phyloP scores from a whole-genome alignment of 2,888 invertebrate species.

The Cataglyphis rosenhaueri region DNA sequence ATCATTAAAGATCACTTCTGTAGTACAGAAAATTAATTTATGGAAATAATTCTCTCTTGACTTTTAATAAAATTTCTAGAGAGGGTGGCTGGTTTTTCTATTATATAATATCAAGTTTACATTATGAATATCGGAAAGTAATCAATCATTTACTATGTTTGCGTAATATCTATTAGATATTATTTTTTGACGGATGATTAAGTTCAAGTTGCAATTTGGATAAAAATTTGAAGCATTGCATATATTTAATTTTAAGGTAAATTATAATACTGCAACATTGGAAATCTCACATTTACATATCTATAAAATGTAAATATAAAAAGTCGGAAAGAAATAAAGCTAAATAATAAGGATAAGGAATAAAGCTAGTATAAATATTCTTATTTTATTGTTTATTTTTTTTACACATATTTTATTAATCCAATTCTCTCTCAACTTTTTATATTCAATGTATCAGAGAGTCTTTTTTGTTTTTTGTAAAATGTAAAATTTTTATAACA shows the following conservation, averaged over 20 bases:
- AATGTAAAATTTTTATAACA: no score
- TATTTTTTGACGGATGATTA: slow-evolving; percentile 1
- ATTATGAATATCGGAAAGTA: slow-evolving; percentile 31
- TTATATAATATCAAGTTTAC: neutral
- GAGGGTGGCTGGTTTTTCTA: neutral
- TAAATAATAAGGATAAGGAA: no score
- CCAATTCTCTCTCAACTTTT: no score
- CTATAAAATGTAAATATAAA: neutral
- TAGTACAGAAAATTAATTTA: slow-evolving; percentile 14
- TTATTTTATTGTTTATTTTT: no score
- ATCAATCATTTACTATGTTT: slow-evolving; percentile 21
- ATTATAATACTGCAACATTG: neutral
- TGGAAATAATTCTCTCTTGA: neutral
- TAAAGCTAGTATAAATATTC: no score
- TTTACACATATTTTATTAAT: no score
- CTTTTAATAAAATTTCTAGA: neutral
- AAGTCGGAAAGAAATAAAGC: no score
- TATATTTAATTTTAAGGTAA: neutral
- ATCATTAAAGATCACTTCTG: neutral
- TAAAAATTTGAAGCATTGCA: neutral
- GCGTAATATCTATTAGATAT: slow-evolving; percentile 20
- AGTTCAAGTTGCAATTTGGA: neutral
- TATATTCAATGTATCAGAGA: no score
- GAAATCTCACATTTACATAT: neutral
- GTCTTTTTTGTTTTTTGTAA: no score